Conservation (phyloP, 2,888 invertebrate genomes). For the Agrochola circellaris region DNA sequence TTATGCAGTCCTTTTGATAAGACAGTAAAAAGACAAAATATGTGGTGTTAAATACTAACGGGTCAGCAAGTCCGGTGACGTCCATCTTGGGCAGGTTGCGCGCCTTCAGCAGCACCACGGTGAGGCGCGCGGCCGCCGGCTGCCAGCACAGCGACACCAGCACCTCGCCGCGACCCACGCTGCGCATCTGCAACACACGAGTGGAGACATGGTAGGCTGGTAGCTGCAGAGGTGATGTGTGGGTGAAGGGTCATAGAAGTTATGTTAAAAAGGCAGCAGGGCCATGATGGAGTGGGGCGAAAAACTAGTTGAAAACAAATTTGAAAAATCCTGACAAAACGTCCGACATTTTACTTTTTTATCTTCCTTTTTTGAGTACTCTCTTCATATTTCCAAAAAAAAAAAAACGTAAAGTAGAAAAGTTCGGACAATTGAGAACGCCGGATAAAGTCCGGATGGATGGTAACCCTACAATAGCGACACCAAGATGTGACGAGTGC, state of each 20-base stretch:
- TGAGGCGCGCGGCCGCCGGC: constrained; percentile 98
- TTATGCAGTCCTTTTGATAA: not conserved
- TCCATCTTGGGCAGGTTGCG: constrained; percentile 99
- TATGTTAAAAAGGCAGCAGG: not conserved
- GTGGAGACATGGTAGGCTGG: not conserved
- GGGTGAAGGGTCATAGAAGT: not conserved
- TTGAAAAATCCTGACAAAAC: not conserved
- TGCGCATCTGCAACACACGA: constrained; percentile 92
- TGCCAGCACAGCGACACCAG: constrained; percentile 99
- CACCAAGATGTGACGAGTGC: not conserved
- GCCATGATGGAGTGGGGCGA: not conserved
- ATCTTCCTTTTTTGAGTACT: not conserved
- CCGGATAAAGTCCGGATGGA: not conserved
- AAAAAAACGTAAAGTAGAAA: too few relatives aligned
- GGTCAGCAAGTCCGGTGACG: constrained; percentile 99
- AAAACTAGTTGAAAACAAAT: not conserved
- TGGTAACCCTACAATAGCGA: not conserved
- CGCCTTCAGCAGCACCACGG: constrained; percentile 99
- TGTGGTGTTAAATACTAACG: constrained; percentile 92
- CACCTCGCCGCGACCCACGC: constrained; percentile 98
- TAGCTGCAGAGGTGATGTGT: not conserved
- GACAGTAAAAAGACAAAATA: not conserved
- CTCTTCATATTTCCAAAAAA: not conserved
- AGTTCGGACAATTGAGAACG: too few relatives aligned
- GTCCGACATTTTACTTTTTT: not conserved